Base-by-base conservation (phyloP, 2,888 invertebrate genomes). In the Balanococcus diminutus region DNA sequence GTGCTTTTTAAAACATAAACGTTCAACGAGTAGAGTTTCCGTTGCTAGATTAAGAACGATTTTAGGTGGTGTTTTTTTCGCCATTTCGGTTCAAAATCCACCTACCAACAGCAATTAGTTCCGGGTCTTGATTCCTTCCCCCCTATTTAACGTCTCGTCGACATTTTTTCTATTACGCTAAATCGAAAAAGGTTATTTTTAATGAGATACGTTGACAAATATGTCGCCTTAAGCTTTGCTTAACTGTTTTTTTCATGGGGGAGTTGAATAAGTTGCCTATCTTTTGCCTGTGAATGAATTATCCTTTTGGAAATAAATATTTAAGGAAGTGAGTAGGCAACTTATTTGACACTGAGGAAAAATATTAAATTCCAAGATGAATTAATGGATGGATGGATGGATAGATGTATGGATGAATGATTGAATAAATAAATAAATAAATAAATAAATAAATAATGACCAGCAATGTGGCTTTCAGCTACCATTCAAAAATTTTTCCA, bases 1-100 rank as follows among this genome's bases (percentile, higher is more conserved):
- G 61, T 67, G 61, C 61, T 67, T 67, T 67, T 67, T 67, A 67
- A 67, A 67, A 67, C 61, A 67, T 28, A 67, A 28, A 67, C 61
- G 46, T 14, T 67, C 28, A 19, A 11, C 28, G 28, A 11, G 14
- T 28, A 51, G 28, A 67, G 61, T 67, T 67, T 67, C 28, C 14
- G 6, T 28, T 67, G 11, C 61, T 67, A 67, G 28, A 67, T 67
- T 67, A 67, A 67, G 61, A 28, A 28, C 61, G 61, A 28, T 67
- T 51, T 51, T n/a, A 51, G 19, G 51, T 5, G 46, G 46, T 67
- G 1, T 8, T 14, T 67, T 25, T 25, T 14, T 25, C 28, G 14
- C 46, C 2, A 5, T 28, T 3, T n/a, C 3, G 25, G 25, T 3
- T 25, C 25, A 1, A 61, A 67, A 51, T 51, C 61, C 22, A 67